phyloP scores from a whole-genome alignment of 2,888 invertebrate species.

The Eristalinus sepulchralis region DNA sequence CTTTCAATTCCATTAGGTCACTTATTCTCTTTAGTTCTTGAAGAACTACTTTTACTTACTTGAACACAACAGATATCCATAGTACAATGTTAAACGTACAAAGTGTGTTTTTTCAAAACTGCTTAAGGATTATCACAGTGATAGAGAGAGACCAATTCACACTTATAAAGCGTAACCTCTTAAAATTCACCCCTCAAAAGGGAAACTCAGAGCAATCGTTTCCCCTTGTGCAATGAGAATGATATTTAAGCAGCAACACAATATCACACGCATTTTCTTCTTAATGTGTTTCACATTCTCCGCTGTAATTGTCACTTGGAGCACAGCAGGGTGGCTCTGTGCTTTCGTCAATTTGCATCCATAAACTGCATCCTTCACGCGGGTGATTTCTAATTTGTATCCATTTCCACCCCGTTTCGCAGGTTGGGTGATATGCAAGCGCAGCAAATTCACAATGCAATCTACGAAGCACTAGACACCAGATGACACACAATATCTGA shows the following conservation, averaged over 20 bases:
- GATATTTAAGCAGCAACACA: conserved; percentile 23
- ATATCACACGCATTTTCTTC: conserved; percentile 29
- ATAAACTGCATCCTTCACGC: conserved; percentile 68
- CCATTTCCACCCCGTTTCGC: not conserved
- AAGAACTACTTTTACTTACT: too few relatives aligned
- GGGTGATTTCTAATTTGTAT: conserved; percentile 52
- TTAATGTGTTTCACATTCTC: conserved; percentile 41
- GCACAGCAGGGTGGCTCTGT: conserved; percentile 1
- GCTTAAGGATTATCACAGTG: too few relatives aligned
- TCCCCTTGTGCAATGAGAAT: conserved; percentile 5
- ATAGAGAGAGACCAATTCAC: too few relatives aligned
- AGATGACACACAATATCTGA: conserved; percentile 48
- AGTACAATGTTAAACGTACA: too few relatives aligned
- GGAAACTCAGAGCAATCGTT: not conserved
- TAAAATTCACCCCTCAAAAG: not conserved
- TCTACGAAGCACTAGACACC: conserved; percentile 54
- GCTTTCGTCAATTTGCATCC: conserved; percentile 45
- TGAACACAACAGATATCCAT: too few relatives aligned
- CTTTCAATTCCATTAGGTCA: too few relatives aligned
- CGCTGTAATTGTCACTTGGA: conserved; percentile 54
- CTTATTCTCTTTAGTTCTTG: too few relatives aligned
- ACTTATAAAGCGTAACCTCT: not conserved
- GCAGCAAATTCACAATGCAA: conserved; percentile 59
- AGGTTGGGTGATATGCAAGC: conserved; percentile 36
- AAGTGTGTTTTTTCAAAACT: too few relatives aligned